Base-by-base conservation (phyloP, 2,797 vertebrate species). In the Danio tinwini region DNA sequence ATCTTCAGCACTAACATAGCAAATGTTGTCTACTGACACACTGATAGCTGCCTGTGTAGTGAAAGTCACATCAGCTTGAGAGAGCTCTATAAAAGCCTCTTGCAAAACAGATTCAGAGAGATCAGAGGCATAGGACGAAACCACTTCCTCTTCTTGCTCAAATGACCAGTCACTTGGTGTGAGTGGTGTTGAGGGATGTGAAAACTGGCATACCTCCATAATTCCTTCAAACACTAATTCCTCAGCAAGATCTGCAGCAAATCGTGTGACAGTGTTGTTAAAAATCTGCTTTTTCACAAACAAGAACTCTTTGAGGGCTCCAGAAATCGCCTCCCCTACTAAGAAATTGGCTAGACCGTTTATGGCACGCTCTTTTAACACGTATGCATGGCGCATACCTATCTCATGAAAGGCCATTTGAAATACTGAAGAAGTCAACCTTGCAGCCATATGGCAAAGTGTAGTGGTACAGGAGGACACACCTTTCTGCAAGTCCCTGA, bases 121-220 rank as follows among this genome's bases (percentile, higher is more conserved):
- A 86, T 99, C 97, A 76, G 94, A 95, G 75, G 98, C 97, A 88
- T 99, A 99, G 0, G 95, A 98, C 71, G 91, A 94, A 82, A 99
- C 95, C 39, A 96, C 93, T 88, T 93, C 95, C 85, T 95, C 95
- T 83, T 97, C 95, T 44, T 94, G 95, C 44, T 94, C 87, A 81
- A 94, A 93, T 42, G 90, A 91, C 85, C 91, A 91, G 70, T 92
- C 81, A 8, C 92, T 94, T 8, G 90, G 86, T 67, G 92, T 93
- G 14, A 93, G 90, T 77, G 96, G 96, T 8, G 96, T 96, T 0
- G 95, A 94, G 7, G 96, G 96, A 85, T 95, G 95, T 0, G 97
- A 98, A 89, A 99, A 99, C 87, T 99, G 98, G 86, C 97, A 99
- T 0, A 99, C 98, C 90, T 99, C 98, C 98, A 99, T 99, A 55